These are phyloP conservation scores for Saimiri boliviensis DNA, from an alignment of 2,113 vertebrate genomes.

Conservation along the genomic window DNA sequence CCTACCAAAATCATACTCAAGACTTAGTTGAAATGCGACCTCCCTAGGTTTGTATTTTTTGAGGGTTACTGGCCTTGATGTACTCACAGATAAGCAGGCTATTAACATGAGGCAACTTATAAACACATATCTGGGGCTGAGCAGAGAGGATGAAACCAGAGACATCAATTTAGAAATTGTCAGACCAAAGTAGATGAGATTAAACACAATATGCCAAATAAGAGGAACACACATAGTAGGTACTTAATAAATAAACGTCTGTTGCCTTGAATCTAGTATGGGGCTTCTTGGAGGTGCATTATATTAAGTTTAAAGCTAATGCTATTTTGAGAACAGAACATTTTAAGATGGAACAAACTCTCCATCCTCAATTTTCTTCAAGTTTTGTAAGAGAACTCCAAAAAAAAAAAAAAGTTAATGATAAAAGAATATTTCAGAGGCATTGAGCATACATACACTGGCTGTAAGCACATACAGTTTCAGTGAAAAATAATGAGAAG, in stretches of 20 bases:
- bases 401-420: neutral
- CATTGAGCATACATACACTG: neutral
- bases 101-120: neutral
- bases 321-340: slow-evolving; percentile 8
- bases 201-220: neutral
- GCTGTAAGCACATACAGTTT: neutral
- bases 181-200: neutral
- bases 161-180: neutral
- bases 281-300: neutral
- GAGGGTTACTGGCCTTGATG: neutral
- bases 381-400: slow-evolving; percentile 1
- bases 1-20: neutral
- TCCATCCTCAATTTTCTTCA: neutral
- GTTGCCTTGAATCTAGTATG: neutral
- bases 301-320: slow-evolving; percentile 17
- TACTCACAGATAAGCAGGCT: neutral
- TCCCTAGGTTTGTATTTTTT: neutral
- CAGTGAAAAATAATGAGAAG: slow-evolving; percentile 16
- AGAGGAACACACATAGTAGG: neutral
- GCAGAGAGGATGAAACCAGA: neutral
- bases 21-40: slow-evolving; percentile 4
- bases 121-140: neutral
- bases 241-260: neutral
- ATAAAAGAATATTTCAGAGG: slow-evolving; percentile 43
- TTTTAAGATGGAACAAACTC: neutral